Evolutionary conservation across 2,113 vertebrate species (phyloP).

Genomic region (Elephas maximus): DNA sequence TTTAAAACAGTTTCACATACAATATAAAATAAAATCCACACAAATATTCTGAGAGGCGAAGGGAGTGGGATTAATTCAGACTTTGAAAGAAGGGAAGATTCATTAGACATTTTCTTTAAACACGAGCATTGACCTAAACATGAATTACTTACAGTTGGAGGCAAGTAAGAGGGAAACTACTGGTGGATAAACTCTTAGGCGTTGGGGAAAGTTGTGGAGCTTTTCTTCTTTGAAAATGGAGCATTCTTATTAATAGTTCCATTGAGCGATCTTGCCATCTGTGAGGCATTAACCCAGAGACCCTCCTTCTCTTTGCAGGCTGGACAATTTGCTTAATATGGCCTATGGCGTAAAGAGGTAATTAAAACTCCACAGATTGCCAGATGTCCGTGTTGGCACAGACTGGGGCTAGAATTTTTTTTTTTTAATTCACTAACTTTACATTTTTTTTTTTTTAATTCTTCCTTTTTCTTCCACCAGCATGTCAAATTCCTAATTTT

Average conservation of each 20-base stretch:
- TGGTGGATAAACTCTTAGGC: conserved; percentile 86
- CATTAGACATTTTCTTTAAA: conserved; percentile 78
- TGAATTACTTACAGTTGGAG: conserved; percentile 76
- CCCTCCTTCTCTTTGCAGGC: conserved; percentile 99
- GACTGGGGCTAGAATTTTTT: conserved; percentile 92
- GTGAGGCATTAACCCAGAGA: conserved; percentile 99
- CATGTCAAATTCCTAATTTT: conserved; percentile 93
- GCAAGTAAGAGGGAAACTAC: conserved; percentile 76
- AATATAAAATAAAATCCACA: conserved; percentile 60
- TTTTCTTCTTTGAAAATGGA: conserved; percentile 93
- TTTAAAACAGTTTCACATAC: conserved; percentile 41
- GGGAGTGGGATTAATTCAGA: conserved; percentile 55
- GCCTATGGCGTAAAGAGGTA: conserved; percentile 99
- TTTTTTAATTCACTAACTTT: conserved; percentile 94
- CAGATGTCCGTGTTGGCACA: conserved; percentile 99
- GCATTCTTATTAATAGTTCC: conserved; percentile 98
- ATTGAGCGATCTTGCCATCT: conserved; percentile 99
- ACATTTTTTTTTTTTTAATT: conserved; percentile 90
- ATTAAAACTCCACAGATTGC: conserved; percentile 99
- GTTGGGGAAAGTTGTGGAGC: conserved; percentile 90
- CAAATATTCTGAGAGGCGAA: conserved; percentile 53
- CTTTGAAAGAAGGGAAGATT: conserved; percentile 66
- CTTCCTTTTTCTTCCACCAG: conserved; percentile 92
- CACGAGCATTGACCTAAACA: conserved; percentile 70
- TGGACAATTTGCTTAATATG: conserved; percentile 99